Evolutionary conservation across 2,113 vertebrate genomes (phyloP), one percentile per base, ranked within the genome.

Genomic region (Hepsetus odoe): DNA sequence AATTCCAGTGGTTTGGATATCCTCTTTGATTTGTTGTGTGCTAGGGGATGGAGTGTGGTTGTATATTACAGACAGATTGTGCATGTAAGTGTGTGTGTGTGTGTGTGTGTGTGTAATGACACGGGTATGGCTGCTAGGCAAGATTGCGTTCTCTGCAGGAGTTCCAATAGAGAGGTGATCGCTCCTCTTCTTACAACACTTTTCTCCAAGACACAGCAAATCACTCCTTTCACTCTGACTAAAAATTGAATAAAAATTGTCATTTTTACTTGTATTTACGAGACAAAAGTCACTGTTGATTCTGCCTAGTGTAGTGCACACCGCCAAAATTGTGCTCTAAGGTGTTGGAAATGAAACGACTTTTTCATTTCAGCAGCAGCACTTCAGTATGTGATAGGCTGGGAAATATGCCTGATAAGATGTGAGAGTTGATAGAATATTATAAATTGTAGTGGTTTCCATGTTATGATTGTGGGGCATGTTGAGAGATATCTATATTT

Each of bases 241-340:
- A 89, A 87, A 91, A 86, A 91, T 90, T 91, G 91, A 92, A 93
- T 93, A 92, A 92, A 92, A 92, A 93, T 90, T 84, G 90, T 90
- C 82, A 87, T 92, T 89, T 89, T 87, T 76, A 80, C 77, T 74
- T 26, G 62, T 75, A 84, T 80, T 86, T 84, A 55, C 72, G 76
- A 78, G 66, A 72, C 72, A 72, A 72, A 78, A 80, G 66, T 72
- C 62, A 65, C 58, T 69, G 62, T 72, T 69, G 71, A 68, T 76
- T 74, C 38, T 59, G 67, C 49, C 62, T 78, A 80, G 77, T 80
- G 72, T 80, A 78, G 71, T 80, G 53, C 69, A 82, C 76, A 73
- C 18, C 49, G 28, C 42, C 75, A 30, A 82, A 82, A 82, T 82
- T 80, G 80, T 66, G 66, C 80, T 82, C 70, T 79, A 38, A 73